A percentile compares a stretch with the other conserved stretches of the same genome.
phyloP scores from a whole-genome alignment of 2,888 invertebrate species.

The Metacarcinus magister region DNA sequence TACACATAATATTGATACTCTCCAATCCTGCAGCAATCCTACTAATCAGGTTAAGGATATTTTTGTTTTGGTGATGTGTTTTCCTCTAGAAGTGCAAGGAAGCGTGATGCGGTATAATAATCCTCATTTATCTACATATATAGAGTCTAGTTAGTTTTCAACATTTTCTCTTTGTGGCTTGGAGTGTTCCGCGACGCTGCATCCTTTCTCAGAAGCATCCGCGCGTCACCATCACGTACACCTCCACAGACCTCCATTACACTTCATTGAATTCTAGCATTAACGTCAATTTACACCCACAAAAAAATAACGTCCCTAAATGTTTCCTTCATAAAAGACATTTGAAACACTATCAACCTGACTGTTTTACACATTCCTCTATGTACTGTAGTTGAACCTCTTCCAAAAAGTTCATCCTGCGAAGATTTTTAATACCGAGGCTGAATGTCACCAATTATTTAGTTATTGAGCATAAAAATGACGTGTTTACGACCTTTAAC shows the following conservation, averaged over 20 bases:
- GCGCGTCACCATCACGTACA: conserved; percentile 16
- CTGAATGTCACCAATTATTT: conserved; percentile 45
- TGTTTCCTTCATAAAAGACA: not conserved
- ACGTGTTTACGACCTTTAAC: conserved; percentile 45
- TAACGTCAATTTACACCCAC: not conserved
- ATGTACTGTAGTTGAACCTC: not conserved
- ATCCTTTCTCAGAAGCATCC: not conserved
- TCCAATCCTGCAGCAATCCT: not conserved
- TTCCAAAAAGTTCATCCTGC: conserved; percentile 9
- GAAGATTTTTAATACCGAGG: conserved; percentile 41
- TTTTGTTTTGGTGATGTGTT: no score
- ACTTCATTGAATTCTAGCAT: not conserved
- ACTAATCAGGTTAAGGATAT: not conserved
- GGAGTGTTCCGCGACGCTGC: not conserved
- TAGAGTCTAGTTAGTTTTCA: not conserved
- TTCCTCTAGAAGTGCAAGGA: not conserved
- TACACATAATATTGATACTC: not conserved
- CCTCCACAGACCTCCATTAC: not conserved
- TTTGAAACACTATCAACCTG: not conserved
- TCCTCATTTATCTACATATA: not conserved
- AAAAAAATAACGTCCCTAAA: not conserved
- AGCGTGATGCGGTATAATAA: not conserved
- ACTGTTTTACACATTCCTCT: not conserved
- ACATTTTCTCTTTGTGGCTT: not conserved
- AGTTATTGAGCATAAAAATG: conserved; percentile 41